These are phyloP conservation scores for Bimastos eiseni DNA, from an alignment of 2,888 invertebrate genomes.

Conservation along the genomic window DNA sequence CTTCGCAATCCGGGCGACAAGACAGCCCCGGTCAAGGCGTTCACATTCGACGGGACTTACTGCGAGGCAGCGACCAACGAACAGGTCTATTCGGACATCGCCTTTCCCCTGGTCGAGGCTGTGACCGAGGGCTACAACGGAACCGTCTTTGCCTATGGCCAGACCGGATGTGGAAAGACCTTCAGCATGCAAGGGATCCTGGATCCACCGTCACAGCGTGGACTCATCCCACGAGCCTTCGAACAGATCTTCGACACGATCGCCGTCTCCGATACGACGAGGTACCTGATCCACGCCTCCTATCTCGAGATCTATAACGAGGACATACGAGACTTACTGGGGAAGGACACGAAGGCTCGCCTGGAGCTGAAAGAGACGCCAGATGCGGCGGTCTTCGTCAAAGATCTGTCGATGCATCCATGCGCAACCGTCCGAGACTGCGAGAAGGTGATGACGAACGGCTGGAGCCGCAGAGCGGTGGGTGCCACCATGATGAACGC, in stretches of 20 bases:
- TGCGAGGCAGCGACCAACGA: slow-evolving; percentile 10
- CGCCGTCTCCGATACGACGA: slow-evolving; percentile 67
- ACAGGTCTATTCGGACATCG: slow-evolving; percentile 10
- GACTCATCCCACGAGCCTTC: slow-evolving; percentile 78
- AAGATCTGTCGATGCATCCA: slow-evolving; percentile 73
- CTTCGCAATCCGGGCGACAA: slow-evolving; percentile 57
- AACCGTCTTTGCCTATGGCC: slow-evolving; percentile 99
- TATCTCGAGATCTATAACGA: slow-evolving; percentile 85
- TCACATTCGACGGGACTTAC: slow-evolving; percentile 23
- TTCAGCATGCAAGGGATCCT: slow-evolving; percentile 22
- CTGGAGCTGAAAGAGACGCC: slow-evolving; percentile 73
- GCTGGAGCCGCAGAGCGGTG: slow-evolving; percentile 78
- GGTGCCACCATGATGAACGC: slow-evolving; percentile 88
- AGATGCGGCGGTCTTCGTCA: slow-evolving; percentile 71
- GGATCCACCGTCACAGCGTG: slow-evolving; percentile 14
- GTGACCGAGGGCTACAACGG: slow-evolving; percentile 83
- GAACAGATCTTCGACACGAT: slow-evolving; percentile 81
- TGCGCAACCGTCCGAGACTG: slow-evolving; percentile 80
- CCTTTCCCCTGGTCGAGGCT: slow-evolving; percentile 21
- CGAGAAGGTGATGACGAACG: slow-evolving; percentile 73
- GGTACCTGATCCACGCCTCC: slow-evolving; percentile 76
- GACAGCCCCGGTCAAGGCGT: slow-evolving; percentile 33
- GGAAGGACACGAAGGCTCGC: slow-evolving; percentile 67
- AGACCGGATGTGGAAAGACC: slow-evolving; percentile 82
- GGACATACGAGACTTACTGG: slow-evolving; percentile 74